phyloP scores from a whole-genome alignment of 2,113 vertebrate genomes.

The Rhizomys pruinosus region DNA sequence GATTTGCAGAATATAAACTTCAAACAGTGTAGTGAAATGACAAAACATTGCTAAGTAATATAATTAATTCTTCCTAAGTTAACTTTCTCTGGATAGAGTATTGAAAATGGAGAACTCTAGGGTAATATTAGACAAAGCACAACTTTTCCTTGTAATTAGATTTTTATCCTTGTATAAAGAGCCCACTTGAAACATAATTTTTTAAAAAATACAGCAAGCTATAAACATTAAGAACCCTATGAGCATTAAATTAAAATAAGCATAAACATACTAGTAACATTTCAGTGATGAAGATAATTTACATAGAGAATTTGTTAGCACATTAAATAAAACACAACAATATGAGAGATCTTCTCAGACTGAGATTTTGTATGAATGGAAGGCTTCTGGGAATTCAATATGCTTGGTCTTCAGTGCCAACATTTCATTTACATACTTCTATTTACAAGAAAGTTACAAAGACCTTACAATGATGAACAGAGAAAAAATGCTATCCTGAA shows the following conservation, averaged over 20 bases:
- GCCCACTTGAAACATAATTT: neutral
- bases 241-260: neutral
- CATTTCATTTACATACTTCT: constrained; percentile 39
- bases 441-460: constrained; percentile 13
- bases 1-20: constrained; percentile 22
- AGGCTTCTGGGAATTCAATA: constrained; percentile 6
- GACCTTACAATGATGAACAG: neutral
- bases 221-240: neutral
- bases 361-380: constrained; percentile 37
- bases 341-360: neutral
- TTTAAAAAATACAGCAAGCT: constrained; percentile 2
- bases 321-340: neutral
- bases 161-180: constrained; percentile 21
- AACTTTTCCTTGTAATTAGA: constrained; percentile 50
- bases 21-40: constrained; percentile 8
- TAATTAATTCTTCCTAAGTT: constrained; percentile 25
- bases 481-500: constrained; percentile 22
- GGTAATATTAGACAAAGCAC: constrained; percentile 25
- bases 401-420: constrained; percentile 5
- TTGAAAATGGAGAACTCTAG: constrained; percentile 26
- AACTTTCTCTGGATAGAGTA: constrained; percentile 34
- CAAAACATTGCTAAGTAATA: neutral
- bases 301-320: constrained; percentile 24
- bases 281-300: constrained; percentile 26
- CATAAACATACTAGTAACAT: constrained; percentile 7